phyloP scores from a whole-genome alignment of 2,888 invertebrate genomes.

The Scaptodrosophila latifasciaeformis region DNA sequence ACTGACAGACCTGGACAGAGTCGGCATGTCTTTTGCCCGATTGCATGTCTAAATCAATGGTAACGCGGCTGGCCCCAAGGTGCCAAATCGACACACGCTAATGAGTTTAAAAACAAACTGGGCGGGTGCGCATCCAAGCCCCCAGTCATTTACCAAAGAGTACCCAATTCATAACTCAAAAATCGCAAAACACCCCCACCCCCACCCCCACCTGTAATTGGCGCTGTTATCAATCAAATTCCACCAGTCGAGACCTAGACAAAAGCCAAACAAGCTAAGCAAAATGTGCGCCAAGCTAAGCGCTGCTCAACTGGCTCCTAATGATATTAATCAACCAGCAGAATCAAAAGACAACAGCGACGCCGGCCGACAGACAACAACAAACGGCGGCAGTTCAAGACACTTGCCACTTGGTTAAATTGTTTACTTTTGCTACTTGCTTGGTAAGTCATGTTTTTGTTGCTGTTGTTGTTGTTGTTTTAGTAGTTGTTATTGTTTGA shows the following conservation, averaged over 20 bases:
- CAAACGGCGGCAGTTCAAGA: conserved; percentile 2
- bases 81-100: too few relatives aligned
- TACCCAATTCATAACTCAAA: not conserved
- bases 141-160: too few relatives aligned
- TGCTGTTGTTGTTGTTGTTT: conserved; percentile 3
- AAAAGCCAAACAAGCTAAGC: conserved; percentile 14
- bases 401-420: conserved; percentile 49
- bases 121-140: not conserved
- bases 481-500: conserved; percentile 13
- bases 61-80: too few relatives aligned
- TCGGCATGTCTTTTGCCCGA: too few relatives aligned
- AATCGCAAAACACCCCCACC: conserved; percentile 11
- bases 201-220: too few relatives aligned
- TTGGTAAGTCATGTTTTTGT: too few relatives aligned
- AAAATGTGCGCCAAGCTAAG: conserved; percentile 10
- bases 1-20: too few relatives aligned
- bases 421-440: conserved; percentile 12
- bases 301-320: conserved; percentile 20
- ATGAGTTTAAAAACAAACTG: not conserved
- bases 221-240: conserved; percentile 16
- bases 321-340: conserved; percentile 54
- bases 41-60: too few relatives aligned
- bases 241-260: too few relatives aligned
- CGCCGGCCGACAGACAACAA: too few relatives aligned
- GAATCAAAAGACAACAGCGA: too few relatives aligned